These are phyloP conservation scores for Alethe diademata DNA, from an alignment of 2,113 vertebrate species.

Conservation along the genomic window DNA sequence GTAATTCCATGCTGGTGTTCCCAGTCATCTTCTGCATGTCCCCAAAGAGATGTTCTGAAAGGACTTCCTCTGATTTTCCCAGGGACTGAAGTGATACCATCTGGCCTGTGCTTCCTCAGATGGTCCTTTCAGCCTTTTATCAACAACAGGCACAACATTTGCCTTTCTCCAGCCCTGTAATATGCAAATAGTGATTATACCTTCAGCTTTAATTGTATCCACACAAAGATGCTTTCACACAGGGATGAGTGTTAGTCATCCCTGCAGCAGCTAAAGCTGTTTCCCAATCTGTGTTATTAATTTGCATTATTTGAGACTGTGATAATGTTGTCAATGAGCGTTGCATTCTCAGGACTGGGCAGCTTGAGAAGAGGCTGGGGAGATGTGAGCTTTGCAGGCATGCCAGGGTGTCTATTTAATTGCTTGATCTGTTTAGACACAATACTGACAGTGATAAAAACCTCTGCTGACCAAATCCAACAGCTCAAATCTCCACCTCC, in stretches of 20 bases:
- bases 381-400: background rate
- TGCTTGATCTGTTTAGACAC: background rate
- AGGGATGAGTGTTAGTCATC: background rate
- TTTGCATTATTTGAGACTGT: background rate
- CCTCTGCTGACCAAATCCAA: background rate
- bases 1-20: background rate
- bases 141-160: background rate
- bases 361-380: background rate
- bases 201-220: background rate
- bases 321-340: background rate
- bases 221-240: background rate
- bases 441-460: background rate
- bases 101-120: background rate
- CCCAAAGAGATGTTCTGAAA: background rate
- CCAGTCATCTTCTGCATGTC: rapidly evolving
- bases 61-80: background rate
- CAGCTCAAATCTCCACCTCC: background rate
- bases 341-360: background rate
- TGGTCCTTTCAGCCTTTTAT: background rate
- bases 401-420: background rate
- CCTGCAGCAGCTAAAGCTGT: background rate
- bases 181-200: background rate
- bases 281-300: background rate
- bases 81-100: background rate
- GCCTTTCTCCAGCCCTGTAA: background rate